Conservation (phyloP, 2,888 invertebrate genomes). For the Leptinotarsa peninsularis region DNA sequence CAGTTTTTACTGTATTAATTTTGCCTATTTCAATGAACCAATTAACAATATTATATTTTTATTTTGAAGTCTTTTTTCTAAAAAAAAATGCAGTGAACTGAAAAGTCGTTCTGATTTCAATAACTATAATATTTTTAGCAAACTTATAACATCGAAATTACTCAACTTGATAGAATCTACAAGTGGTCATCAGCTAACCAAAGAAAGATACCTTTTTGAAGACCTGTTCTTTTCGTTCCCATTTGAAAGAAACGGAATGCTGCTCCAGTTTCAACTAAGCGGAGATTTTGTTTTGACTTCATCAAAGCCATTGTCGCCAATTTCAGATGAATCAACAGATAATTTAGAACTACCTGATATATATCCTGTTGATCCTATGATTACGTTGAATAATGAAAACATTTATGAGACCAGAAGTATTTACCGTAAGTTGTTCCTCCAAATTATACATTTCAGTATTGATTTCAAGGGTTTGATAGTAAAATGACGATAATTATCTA, state of each 20-base stretch:
- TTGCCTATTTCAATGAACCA: too few species aligned
- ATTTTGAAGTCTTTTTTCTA: too few species aligned
- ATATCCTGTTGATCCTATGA: slow-evolving; percentile 79
- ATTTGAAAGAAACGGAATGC: slow-evolving; percentile 72
- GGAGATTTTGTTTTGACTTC: slow-evolving; percentile 78
- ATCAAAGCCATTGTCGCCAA: slow-evolving; percentile 71
- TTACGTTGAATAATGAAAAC: slow-evolving; percentile 74
- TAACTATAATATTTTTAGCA: slow-evolving; percentile 67
- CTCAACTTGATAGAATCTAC: slow-evolving; percentile 77
- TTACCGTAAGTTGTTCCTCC: slow-evolving; percentile 75
- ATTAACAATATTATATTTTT: too few species aligned
- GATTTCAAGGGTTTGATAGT: neutral
- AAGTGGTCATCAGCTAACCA: slow-evolving; percentile 69
- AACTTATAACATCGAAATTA: slow-evolving; percentile 74
- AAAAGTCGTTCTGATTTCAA: too few species aligned
- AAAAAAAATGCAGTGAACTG: too few species aligned
- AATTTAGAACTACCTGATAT: slow-evolving; percentile 76
- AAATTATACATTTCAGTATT: neutral
- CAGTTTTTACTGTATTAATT: too few species aligned
- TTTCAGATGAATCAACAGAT: slow-evolving; percentile 67
- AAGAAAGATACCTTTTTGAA: slow-evolving; percentile 71
- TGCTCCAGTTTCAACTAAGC: slow-evolving; percentile 74
- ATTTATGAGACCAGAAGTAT: slow-evolving; percentile 74
- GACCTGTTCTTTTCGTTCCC: slow-evolving; percentile 71
- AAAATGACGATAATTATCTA: too few species aligned